Conservation (phyloP, 2,888 invertebrate genomes). For the Drosophila peninsularis region DNA sequence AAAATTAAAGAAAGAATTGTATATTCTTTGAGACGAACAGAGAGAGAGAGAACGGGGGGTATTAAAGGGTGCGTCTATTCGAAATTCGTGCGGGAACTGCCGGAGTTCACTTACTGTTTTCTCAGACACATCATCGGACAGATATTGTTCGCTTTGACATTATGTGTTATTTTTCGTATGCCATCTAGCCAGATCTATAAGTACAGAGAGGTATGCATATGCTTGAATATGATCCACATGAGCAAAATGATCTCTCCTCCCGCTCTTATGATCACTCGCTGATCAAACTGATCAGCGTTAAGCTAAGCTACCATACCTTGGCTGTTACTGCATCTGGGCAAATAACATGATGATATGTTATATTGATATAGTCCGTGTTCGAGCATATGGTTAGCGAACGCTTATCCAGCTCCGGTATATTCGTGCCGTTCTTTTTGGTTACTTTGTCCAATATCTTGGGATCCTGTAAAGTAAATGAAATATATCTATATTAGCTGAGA, state of each 20-base stretch:
- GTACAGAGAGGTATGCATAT: slow-evolving; percentile 53
- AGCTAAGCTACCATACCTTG: slow-evolving; percentile 88
- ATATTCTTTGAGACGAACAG: slow-evolving; percentile 12
- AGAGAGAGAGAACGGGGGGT: slow-evolving; percentile 14
- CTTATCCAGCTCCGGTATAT: slow-evolving; percentile 90
- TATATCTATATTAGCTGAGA: neutral
- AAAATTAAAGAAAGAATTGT: slow-evolving; percentile 1
- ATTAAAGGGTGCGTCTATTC: slow-evolving; percentile 32
- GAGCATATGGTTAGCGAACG: slow-evolving; percentile 98
- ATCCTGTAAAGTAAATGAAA: slow-evolving; percentile 87
- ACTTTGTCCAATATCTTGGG: slow-evolving; percentile 91
- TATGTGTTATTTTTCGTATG: slow-evolving; percentile 97
- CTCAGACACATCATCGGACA: slow-evolving; percentile 99
- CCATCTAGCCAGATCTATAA: slow-evolving; percentile 97
- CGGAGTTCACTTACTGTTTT: slow-evolving; percentile 95
- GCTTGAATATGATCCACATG: slow-evolving; percentile 38
- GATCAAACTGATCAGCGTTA: neutral
- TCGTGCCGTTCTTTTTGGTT: slow-evolving; percentile 91
- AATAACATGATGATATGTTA: slow-evolving; percentile 98
- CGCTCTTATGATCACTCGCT: neutral
- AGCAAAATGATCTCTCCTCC: slow-evolving; percentile 10
- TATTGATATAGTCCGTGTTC: slow-evolving; percentile 99
- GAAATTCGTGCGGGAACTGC: slow-evolving; percentile 6
- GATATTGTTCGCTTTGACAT: slow-evolving; percentile 99
- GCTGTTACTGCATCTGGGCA: slow-evolving; percentile 97